A percentile compares a stretch with the other conserved stretches of the same genome.
Evolutionary conservation across 2,113 vertebrate genomes (phyloP).

Genomic region (Calyptommatus sinebrachiatus): DNA sequence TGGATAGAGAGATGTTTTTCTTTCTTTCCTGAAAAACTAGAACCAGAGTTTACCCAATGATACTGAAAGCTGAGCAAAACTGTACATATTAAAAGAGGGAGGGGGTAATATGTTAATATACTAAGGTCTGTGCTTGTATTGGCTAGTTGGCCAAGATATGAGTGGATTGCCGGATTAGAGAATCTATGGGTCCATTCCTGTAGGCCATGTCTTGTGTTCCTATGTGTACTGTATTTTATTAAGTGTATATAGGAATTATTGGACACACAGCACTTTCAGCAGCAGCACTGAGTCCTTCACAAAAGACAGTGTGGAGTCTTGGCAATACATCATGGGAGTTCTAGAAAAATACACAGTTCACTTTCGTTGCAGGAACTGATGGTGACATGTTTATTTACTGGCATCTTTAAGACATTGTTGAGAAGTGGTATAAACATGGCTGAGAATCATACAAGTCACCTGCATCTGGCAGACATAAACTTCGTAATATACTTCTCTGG

Average conservation of each 20-base stretch:
- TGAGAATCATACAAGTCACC: not conserved
- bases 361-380: not conserved
- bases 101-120: no score
- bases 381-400: not conserved
- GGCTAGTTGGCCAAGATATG: no score
- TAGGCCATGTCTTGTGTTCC: no score
- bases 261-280: not conserved
- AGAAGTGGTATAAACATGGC: not conserved
- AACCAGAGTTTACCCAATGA: no score
- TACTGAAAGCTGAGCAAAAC: no score
- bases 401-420: not conserved
- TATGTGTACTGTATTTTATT: no score
- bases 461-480: conserved; percentile 1
- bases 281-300: not conserved
- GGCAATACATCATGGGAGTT: not conserved
- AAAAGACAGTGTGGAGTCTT: not conserved
- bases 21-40: no score
- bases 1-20: no score
- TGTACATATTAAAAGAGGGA: no score
- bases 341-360: not conserved
- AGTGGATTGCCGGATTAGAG: no score
- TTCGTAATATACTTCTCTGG: not conserved
- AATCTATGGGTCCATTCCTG: no score
- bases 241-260: not conserved
- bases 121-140: no score